phyloP scores from a whole-genome alignment of 2,888 invertebrate species.

The Oligia fasciuncula region DNA sequence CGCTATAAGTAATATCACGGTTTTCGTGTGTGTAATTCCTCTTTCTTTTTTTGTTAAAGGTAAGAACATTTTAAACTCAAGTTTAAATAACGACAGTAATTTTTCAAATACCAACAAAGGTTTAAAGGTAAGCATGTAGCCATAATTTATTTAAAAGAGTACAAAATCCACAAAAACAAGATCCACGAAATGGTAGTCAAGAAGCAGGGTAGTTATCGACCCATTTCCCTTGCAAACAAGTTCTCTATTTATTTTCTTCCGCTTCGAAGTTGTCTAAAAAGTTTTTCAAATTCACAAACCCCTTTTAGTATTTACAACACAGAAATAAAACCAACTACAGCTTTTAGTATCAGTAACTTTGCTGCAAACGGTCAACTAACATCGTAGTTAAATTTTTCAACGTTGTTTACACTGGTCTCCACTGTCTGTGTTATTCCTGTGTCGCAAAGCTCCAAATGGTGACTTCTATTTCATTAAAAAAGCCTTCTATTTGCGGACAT shows the following conservation, averaged over 20 bases:
- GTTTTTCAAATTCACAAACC: conserved; percentile 53
- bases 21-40: not conserved
- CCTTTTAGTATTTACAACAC: conserved; percentile 55
- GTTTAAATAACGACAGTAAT: not conserved
- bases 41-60: conserved; percentile 43
- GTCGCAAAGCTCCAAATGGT: conserved; percentile 55
- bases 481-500: conserved; percentile 58
- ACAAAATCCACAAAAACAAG: not conserved
- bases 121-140: not conserved
- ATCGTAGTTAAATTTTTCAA: conserved; percentile 61
- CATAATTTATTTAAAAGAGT: not conserved
- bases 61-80: conserved; percentile 24
- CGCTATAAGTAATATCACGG: not conserved
- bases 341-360: conserved; percentile 59
- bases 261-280: conserved; percentile 40
- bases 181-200: conserved; percentile 14
- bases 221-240: conserved; percentile 32
- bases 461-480: conserved; percentile 63
- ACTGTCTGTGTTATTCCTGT: conserved; percentile 66
- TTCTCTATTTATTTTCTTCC: conserved; percentile 53
- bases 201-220: conserved; percentile 24
- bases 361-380: conserved; percentile 59
- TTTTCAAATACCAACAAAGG: not conserved
- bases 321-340: conserved; percentile 60
- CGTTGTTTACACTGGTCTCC: conserved; percentile 71